Base-by-base conservation (phyloP, 2,888 invertebrate genomes). In the Hypena proboscidalis region DNA sequence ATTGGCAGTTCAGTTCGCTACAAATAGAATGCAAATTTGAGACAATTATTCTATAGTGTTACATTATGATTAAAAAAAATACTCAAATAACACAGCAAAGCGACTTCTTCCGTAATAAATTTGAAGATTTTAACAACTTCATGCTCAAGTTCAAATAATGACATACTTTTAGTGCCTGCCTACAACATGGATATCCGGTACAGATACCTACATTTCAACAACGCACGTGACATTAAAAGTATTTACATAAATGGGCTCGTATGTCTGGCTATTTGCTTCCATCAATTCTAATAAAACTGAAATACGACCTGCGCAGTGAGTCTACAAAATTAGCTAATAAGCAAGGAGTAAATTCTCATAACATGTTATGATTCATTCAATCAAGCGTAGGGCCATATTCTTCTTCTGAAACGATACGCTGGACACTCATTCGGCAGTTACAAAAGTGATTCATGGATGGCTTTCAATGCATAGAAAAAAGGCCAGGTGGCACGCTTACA, bases 401-500 rank as follows among this genome's bases (percentile, higher is more conserved):
- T 46, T 60, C 40, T 46, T 60, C 40, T 46, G 53, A 64, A 60
- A 42, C 62, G 50, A 56, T 59, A 45, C 44, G 63, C 50, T 72
- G 77, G 75, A 71, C 77, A 72, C 57, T 64, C 69, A 71, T 70
- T 68, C 63, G 70, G 67, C 60, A 67, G 70, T 70, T 67, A 77
- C 78, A 72, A 74, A 77, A 79, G 79, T 83, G 81, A 84, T 83
- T 86, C 80, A 84, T 77, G 70, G 71, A 84, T 77, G 70, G 71
- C 55, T 70, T 80, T 83, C 74, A 85, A 85, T 86, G 78, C 78
- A 75, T 72, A 74, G 79, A 86, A 88, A 89, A 89, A 86, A 83
- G 78, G 72, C 89, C 89, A 89, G 89, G 88, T 89, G 89, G 85
- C 81, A 77, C 77, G 77, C 70, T 81, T 77, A 80, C 77, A 77